Conservation (phyloP, 1,140 invertebrate genomes). For the Macrosteles quadrilineatus region DNA sequence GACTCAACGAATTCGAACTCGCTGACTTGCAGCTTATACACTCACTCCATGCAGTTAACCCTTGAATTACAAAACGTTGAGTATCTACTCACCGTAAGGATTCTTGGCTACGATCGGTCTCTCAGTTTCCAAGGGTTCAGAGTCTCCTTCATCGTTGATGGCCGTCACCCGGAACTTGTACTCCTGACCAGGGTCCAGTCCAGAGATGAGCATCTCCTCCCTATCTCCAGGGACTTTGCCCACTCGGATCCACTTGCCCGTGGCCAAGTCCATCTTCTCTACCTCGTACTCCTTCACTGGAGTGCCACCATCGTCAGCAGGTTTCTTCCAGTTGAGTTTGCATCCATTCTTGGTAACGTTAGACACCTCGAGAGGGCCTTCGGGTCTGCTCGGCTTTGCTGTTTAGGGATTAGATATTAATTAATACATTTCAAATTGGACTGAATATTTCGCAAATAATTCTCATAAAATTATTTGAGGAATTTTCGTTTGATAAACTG, state of each 20-base stretch:
- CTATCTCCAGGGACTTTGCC: constrained; percentile 74
- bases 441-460: too few species aligned
- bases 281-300: constrained; percentile 94
- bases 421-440: constrained; percentile 8
- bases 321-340: constrained; percentile 87
- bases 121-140: constrained; percentile 87
- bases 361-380: constrained; percentile 85
- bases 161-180: constrained; percentile 97
- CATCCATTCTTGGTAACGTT: constrained; percentile 86
- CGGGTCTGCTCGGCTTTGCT: constrained; percentile 77
- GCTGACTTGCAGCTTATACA: too few species aligned
- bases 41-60: too few species aligned
- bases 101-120: constrained; percentile 90
- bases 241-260: constrained; percentile 87
- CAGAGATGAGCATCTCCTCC: constrained; percentile 78
- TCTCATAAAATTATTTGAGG: too few species aligned
- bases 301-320: constrained; percentile 90
- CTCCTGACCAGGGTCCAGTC: constrained; percentile 86
- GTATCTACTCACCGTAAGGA: constrained; percentile 88
- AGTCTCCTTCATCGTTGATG: constrained; percentile 94
- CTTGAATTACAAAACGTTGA: too few species aligned
- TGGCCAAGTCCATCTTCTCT: constrained; percentile 90
- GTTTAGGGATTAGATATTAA: constrained; percentile 27
- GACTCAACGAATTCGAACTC: too few species aligned
- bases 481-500: too few species aligned